phyloP scores from a whole-genome alignment of 2,888 invertebrate species.

The Caenorhabditis panamensis region DNA sequence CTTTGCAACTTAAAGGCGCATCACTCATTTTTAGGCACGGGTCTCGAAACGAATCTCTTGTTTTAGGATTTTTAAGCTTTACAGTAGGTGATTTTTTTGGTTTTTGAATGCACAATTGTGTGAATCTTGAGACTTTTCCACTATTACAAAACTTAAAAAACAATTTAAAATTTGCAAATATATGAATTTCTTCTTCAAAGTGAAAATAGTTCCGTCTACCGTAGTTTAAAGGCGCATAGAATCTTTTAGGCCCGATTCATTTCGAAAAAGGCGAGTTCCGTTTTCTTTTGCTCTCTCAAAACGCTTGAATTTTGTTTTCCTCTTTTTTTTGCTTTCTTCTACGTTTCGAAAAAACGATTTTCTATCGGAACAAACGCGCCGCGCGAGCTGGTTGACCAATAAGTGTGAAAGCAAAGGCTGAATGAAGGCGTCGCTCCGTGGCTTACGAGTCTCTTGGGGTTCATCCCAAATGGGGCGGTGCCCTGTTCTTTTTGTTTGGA shows the following conservation, averaged over 20 bases:
- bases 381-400: neutral
- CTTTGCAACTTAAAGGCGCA: too few species aligned
- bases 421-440: neutral
- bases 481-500: slow-evolving; percentile 4
- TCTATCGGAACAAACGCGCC: neutral
- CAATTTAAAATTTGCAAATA: too few species aligned
- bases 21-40: too few species aligned
- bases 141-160: too few species aligned
- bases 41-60: too few species aligned
- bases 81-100: too few species aligned
- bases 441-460: slow-evolving; percentile 13
- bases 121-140: too few species aligned
- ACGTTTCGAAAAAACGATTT: neutral
- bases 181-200: too few species aligned
- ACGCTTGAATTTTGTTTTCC: neutral
- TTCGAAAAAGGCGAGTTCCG: neutral
- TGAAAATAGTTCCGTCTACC: too few species aligned
- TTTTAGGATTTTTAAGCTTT: too few species aligned
- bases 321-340: neutral
- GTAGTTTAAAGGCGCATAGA: too few species aligned
- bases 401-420: neutral
- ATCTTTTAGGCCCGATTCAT: neutral
- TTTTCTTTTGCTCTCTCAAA: neutral
- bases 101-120: too few species aligned
- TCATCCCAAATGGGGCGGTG: neutral